Base-by-base conservation (phyloP, 2,113 vertebrate species). In the Clupea harengus region DNA sequence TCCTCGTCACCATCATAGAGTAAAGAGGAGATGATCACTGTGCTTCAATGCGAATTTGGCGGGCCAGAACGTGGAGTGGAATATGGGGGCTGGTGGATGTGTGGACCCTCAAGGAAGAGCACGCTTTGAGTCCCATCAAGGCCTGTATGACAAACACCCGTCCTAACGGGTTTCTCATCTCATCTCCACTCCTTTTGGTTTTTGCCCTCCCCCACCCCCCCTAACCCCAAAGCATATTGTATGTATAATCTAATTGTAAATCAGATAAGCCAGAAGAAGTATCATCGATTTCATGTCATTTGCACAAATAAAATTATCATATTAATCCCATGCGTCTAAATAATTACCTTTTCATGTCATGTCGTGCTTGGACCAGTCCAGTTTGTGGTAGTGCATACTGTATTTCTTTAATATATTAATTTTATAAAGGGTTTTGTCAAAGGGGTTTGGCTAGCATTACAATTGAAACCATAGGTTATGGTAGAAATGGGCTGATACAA, bases 221-320 rank as follows among this genome's bases (percentile, higher is more conserved):
- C 82, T 44, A 78, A 78, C 72, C 44, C 87, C 87, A 49, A 87
- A 89, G 39, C 84, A 82, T 89, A 88, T 86, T 92, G 87, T 93
- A 88, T 93, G 91, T 92, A 92, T 92, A 92, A 93, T 89, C 85
- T 90, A 90, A 91, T 90, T 95, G 93, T 94, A 93, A 94, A 93
- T 94, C 92, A 88, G 88, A 91, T 84, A 88, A 90, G 90, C 57
- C 86, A 84, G 83, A 92, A 89, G 84, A 90, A 92, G 89, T 90
- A 89, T 89, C 87, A 88, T 85, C 85, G 91, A 88, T 91, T 92
- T 89, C 89, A 89, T 91, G 90, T 92, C 93, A 92, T 92, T 94
- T 95, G 91, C 90, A 92, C 91, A 94, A 95, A 94, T 94, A 84
- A 90, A 88, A 89, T 91, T 32, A 89, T 90, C 67, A 85, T 83